A percentile compares a stretch with the other conserved stretches of the same genome.
These are phyloP conservation scores for Mionectes olivaceus DNA, from an alignment of 2,797 vertebrate species.

Conservation along the genomic window DNA sequence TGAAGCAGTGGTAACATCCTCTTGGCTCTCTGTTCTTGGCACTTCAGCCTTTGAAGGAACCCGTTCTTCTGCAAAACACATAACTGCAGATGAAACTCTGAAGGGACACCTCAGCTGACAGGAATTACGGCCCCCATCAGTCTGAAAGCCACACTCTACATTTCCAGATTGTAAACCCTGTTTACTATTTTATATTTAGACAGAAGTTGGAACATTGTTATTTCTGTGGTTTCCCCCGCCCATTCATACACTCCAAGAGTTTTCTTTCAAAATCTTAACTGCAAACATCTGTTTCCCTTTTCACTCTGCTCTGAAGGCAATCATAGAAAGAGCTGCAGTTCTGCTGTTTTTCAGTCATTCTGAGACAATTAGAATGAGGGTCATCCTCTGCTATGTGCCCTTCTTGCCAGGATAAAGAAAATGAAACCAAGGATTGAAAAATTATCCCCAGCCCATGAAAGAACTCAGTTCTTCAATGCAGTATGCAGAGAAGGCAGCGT, in stretches of 20 bases:
- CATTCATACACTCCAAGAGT: neutral
- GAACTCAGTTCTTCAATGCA: neutral
- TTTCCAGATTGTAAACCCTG: neutral
- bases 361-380: neutral
- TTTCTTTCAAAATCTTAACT: slow-evolving; percentile 5
- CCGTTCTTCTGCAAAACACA: slow-evolving; percentile 76
- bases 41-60: slow-evolving; percentile 28
- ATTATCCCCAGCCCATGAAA: neutral
- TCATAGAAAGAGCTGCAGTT: neutral
- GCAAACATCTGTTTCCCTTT: slow-evolving; percentile 54
- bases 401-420: slow-evolving; percentile 3
- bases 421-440: neutral
- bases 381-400: neutral
- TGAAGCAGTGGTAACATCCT: slow-evolving; percentile 32
- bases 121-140: neutral
- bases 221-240: slow-evolving; percentile 21
- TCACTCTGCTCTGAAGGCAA: neutral
- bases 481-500: neutral
- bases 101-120: neutral
- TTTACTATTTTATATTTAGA: slow-evolving; percentile 15
- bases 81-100: slow-evolving; percentile 21
- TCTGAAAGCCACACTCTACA: neutral
- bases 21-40: slow-evolving; percentile 72
- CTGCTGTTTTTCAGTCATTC: slow-evolving; percentile 9
- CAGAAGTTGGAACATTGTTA: slow-evolving; percentile 6